Conservation (phyloP, 2,888 invertebrate genomes). For the Drosophila meridiana region DNA sequence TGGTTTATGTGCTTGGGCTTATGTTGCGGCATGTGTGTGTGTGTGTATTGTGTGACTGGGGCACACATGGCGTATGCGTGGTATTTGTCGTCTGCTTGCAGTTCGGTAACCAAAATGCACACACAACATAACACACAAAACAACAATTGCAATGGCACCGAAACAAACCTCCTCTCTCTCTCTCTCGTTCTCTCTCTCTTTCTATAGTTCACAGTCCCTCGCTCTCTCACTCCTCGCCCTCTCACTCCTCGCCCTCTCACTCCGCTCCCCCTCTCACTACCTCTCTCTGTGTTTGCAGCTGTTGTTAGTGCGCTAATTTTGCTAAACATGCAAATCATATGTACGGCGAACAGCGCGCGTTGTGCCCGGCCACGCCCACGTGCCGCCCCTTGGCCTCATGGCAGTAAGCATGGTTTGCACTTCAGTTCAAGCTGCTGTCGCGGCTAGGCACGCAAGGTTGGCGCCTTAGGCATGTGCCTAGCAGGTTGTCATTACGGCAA, state of each 20-base stretch:
- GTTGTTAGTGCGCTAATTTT: constrained; percentile 80
- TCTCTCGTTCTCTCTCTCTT: not conserved
- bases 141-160: constrained; percentile 16
- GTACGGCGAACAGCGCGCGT: constrained; percentile 53
- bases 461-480: constrained; percentile 75
- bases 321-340: constrained; percentile 80
- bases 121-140: constrained; percentile 37
- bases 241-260: not conserved
- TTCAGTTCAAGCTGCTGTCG: constrained; percentile 72
- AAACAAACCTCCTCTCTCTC: not conserved
- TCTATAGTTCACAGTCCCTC: not conserved
- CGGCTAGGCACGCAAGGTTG: constrained; percentile 75
- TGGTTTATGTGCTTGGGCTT: constrained; percentile 53
- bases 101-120: constrained; percentile 67
- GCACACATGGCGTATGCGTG: constrained; percentile 71
- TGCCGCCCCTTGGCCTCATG: constrained; percentile 3
- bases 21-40: constrained; percentile 1
- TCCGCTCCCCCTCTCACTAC: not conserved
- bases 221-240: not conserved
- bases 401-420: constrained; percentile 44
- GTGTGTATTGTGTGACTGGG: constrained; percentile 20
- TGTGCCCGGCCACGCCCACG: constrained; percentile 33
- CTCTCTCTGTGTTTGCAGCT: constrained; percentile 56
- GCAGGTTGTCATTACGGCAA: constrained; percentile 78
- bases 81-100: constrained; percentile 65